Percentiles rank a stretch among this genome's conserved stretches.
These are phyloP conservation scores for Conistra vaccinii DNA, from an alignment of 2,888 invertebrate species.

Conservation along the genomic window DNA sequence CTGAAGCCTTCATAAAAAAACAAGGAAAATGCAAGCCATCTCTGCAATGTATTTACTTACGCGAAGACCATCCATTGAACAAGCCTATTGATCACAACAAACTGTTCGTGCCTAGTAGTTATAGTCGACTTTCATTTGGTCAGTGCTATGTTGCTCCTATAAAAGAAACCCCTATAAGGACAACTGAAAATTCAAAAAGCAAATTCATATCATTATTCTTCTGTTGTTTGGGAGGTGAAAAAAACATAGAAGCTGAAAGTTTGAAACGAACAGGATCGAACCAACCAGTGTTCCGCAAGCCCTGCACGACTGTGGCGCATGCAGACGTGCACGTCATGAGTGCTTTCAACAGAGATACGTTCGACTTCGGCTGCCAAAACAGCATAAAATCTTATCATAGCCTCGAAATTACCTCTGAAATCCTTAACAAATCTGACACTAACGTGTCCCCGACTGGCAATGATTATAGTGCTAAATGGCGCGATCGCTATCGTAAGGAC, in stretches of 20 bases:
- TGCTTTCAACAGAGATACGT: conserved; percentile 51
- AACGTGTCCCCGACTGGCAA: conserved; percentile 68
- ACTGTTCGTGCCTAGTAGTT: conserved; percentile 28
- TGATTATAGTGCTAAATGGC: conserved; percentile 64
- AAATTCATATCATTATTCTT: conserved; percentile 64
- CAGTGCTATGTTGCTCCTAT: conserved; percentile 65
- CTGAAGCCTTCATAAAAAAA: conserved; percentile 54
- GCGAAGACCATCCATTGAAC: conserved; percentile 48
- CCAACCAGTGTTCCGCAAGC: not conserved
- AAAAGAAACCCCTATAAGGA: conserved; percentile 42
- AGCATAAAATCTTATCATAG: conserved; percentile 75
- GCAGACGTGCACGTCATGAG: conserved; percentile 53
- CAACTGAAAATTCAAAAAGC: conserved; percentile 54
- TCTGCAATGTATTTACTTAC: conserved; percentile 60
- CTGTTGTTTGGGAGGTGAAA: conserved; percentile 69
- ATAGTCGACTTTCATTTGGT: conserved; percentile 63
- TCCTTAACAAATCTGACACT: conserved; percentile 72
- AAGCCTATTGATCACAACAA: conserved; percentile 56
- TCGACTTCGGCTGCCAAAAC: conserved; percentile 75
- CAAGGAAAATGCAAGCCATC: conserved; percentile 56
- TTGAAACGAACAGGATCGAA: not conserved
- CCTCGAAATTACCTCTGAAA: conserved; percentile 75
- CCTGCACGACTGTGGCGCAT: conserved; percentile 4
- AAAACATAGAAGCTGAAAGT: conserved; percentile 43
- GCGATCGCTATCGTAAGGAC: conserved; percentile 53